These are phyloP conservation scores for Eulithis prunata DNA, from an alignment of 2,888 invertebrate genomes.

Conservation along the genomic window DNA sequence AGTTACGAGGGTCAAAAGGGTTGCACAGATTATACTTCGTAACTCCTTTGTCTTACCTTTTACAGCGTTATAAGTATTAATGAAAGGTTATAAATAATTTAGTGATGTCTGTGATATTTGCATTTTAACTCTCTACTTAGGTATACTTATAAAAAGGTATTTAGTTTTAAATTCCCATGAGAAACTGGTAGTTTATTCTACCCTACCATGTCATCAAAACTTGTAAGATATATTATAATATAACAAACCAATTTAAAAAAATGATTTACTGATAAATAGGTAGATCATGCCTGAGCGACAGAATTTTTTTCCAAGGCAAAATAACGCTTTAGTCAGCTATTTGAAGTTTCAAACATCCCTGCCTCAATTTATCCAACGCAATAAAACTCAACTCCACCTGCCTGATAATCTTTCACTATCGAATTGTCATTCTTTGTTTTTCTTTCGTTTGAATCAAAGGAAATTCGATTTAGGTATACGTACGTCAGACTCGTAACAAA, in stretches of 20 bases:
- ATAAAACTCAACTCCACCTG: slow-evolving; percentile 22
- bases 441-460: slow-evolving; percentile 71
- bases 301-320: too few species aligned
- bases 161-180: too few species aligned
- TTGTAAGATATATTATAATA: too few species aligned
- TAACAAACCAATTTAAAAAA: too few species aligned
- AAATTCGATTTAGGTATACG: slow-evolving; percentile 79
- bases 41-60: slow-evolving; percentile 59
- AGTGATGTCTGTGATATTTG: slow-evolving; percentile 20
- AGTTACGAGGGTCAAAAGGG: slow-evolving; percentile 55
- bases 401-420: slow-evolving; percentile 33
- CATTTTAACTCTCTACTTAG: slow-evolving; percentile 6
- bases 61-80: slow-evolving; percentile 60
- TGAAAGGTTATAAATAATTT: slow-evolving; percentile 41
- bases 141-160: too few species aligned
- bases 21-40: slow-evolving; percentile 49
- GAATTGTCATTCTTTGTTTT: slow-evolving; percentile 58
- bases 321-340: too few species aligned
- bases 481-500: slow-evolving; percentile 74
- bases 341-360: too few species aligned
- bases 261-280: too few species aligned
- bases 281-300: too few species aligned
- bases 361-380: slow-evolving; percentile 3
- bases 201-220: too few species aligned
- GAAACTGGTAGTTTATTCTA: too few species aligned